Evolutionary conservation across 2,888 invertebrate genomes (phyloP).

Genomic region (Dorcus parallelipipedus): DNA sequence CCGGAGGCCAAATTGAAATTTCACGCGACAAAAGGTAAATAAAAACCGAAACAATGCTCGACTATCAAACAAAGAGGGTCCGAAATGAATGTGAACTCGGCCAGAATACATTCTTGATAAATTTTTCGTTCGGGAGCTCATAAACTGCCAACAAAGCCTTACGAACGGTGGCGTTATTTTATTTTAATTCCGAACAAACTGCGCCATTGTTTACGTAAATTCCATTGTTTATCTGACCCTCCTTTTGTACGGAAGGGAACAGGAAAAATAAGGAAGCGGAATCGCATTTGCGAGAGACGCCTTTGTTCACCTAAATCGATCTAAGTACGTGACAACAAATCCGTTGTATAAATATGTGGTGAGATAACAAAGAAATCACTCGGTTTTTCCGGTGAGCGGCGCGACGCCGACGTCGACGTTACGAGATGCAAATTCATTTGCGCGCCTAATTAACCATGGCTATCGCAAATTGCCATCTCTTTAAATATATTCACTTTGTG

Average conservation of each 20-base stretch:
- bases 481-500: too few species aligned
- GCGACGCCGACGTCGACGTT: too few species aligned
- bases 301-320: not conserved
- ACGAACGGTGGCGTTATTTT: not conserved
- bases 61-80: not conserved
- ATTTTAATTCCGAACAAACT: constrained; percentile 1
- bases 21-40: too few species aligned
- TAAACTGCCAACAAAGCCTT: not conserved
- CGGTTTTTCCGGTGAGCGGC: too few species aligned
- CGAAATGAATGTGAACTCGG: not conserved
- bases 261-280: not conserved
- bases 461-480: too few species aligned
- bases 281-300: not conserved
- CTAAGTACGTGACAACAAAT: not conserved
- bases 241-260: not conserved
- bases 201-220: not conserved
- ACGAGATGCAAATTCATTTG: too few species aligned
- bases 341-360: not conserved
- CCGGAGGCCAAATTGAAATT: too few species aligned
- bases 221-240: constrained; percentile 2
- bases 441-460: too few species aligned
- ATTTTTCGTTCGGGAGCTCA: not conserved
- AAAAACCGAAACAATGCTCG: too few species aligned
- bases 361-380: not conserved
- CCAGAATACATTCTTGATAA: not conserved